Evolutionary conservation across 2,888 invertebrate genomes (phyloP).

Genomic region (Erannis defoliaria): DNA sequence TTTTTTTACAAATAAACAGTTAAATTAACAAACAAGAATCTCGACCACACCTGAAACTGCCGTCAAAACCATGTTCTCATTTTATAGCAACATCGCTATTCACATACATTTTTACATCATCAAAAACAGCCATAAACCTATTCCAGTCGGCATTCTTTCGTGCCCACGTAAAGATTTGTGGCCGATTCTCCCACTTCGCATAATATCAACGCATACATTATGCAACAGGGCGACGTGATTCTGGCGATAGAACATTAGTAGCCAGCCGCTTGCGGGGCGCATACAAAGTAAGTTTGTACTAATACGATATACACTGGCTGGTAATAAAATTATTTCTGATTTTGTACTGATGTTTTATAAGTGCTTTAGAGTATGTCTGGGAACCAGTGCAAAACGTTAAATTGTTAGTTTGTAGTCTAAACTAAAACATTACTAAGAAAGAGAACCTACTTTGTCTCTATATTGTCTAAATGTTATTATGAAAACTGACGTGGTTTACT

Average conservation of each 20-base stretch:
- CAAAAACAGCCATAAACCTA: constrained; percentile 23
- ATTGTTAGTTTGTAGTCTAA: background rate
- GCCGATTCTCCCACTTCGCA: constrained; percentile 56
- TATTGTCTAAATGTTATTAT: no score
- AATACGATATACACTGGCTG: background rate
- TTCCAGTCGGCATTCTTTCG: constrained; percentile 40
- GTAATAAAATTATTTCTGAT: constrained; percentile 3
- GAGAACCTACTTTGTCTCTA: no score
- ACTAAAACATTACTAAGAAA: no score
- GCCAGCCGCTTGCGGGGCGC: constrained; percentile 61
- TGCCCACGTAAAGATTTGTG: constrained; percentile 40
- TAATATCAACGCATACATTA: constrained; percentile 68
- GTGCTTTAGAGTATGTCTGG: background rate
- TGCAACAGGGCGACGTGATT: constrained; percentile 66
- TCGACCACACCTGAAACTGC: background rate
- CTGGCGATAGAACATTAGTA: constrained; percentile 78
- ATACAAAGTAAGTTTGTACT: constrained; percentile 57
- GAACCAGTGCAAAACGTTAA: background rate
- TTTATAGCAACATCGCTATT: constrained; percentile 7
- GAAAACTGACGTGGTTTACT: no score
- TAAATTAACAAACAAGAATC: background rate
- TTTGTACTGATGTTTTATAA: background rate
- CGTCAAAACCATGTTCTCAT: background rate
- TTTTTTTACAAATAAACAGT: background rate
- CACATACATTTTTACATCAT: constrained; percentile 6